These are phyloP conservation scores for Chlorospingus flavigularis DNA, from an alignment of 2,797 vertebrate species.

Conservation along the genomic window DNA sequence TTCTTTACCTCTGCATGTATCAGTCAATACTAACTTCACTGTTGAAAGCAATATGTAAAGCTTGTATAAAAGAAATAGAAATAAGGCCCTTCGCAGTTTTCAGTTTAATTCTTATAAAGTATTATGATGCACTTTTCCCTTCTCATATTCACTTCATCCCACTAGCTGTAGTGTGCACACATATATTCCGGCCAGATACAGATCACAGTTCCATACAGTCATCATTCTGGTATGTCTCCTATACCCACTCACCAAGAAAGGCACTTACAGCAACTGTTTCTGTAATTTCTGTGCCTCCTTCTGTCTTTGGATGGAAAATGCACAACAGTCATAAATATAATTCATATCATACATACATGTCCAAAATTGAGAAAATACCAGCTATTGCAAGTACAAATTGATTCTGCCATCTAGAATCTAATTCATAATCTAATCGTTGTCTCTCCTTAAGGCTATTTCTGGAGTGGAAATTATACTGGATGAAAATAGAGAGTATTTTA, in stretches of 20 bases:
- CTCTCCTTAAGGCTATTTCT: slow-evolving; percentile 57
- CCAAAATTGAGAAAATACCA: slow-evolving; percentile 39
- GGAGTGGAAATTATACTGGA: slow-evolving; percentile 41
- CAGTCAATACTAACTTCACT: not conserved
- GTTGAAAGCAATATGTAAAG: not conserved
- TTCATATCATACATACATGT: not conserved
- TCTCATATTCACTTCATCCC: not conserved
- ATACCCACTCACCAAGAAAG: not conserved
- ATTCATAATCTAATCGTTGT: slow-evolving; percentile 28
- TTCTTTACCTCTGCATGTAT: not conserved
- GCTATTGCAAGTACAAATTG: slow-evolving; percentile 22
- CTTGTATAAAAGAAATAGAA: not conserved
- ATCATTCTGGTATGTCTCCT: not conserved
- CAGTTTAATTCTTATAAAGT: not conserved
- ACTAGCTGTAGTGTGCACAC: not conserved
- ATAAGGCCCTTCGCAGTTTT: not conserved
- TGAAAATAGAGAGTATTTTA: slow-evolving; percentile 58
- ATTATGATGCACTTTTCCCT: not conserved
- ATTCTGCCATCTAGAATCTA: slow-evolving; percentile 48
- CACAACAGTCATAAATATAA: slow-evolving; percentile 45
- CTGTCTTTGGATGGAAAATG: slow-evolving; percentile 30
- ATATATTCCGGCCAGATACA: not conserved
- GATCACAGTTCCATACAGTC: not conserved
- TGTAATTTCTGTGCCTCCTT: slow-evolving; percentile 39
- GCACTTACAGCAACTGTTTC: not conserved